Conservation (phyloP, 2,113 vertebrate species). For the Oxyruncus cristatus region DNA sequence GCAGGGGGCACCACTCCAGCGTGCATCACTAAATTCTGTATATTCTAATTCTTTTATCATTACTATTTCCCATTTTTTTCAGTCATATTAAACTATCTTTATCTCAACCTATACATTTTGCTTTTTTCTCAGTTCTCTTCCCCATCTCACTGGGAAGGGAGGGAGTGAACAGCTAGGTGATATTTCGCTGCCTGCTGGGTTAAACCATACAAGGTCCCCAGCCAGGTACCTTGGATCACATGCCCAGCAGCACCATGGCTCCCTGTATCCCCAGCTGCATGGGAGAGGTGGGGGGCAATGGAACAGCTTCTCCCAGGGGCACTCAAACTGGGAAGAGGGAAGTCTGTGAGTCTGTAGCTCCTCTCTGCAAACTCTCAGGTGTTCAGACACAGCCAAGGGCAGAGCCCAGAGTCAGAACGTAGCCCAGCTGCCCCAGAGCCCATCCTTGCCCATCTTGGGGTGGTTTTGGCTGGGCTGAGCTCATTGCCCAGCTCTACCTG, state of each 20-base stretch:
- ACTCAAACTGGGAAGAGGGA: rapidly evolving
- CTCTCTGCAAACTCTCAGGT: background rate
- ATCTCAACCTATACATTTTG: background rate
- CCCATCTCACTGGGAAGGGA: background rate
- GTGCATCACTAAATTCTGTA: background rate
- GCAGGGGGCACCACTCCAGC: rapidly evolving
- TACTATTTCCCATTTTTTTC: background rate
- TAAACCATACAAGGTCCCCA: background rate
- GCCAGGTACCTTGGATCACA: background rate
- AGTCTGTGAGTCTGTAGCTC: background rate
- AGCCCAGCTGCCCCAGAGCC: background rate
- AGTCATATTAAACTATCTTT: background rate
- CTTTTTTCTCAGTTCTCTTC: background rate
- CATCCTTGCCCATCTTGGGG: background rate
- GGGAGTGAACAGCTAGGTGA: background rate
- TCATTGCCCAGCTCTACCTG: background rate
- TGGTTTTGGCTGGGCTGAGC: background rate
- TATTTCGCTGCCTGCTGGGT: background rate
- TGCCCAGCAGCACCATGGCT: background rate
- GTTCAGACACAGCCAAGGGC: background rate
- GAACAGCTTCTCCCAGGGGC: background rate
- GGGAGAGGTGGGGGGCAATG: background rate
- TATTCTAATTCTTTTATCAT: background rate
- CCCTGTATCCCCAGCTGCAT: rapidly evolving
- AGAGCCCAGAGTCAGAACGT: rapidly evolving